Conservation (phyloP, 1,140 invertebrate species). For the Hypsibius dujardini region DNA sequence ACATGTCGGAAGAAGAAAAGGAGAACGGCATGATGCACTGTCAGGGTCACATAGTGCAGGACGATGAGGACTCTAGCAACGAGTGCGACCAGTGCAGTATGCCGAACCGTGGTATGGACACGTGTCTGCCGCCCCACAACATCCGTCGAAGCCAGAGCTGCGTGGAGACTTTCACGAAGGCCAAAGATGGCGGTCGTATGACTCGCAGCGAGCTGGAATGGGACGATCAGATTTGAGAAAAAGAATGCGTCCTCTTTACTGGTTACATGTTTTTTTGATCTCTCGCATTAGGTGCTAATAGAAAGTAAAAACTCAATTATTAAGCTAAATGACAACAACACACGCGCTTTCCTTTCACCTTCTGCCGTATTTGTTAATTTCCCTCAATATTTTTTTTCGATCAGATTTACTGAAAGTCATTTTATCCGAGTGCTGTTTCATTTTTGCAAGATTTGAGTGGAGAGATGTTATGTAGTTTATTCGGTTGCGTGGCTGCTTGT, state of each 20-base stretch:
- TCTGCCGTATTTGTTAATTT: no score
- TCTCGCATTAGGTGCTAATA: no score
- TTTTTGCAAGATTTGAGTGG: no score
- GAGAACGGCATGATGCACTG: slow-evolving; percentile 27
- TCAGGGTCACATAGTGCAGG: slow-evolving; percentile 26
- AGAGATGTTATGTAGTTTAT: no score
- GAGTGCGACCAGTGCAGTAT: slow-evolving; percentile 32
- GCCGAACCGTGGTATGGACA: slow-evolving; percentile 34
- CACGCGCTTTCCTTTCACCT: no score
- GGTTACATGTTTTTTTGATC: no score
- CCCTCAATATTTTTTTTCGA: no score
- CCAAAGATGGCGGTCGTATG: slow-evolving; percentile 28
- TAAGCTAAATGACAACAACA: no score
- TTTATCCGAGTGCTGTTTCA: no score
- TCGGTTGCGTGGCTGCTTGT: no score
- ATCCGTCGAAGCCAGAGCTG: slow-evolving; percentile 16
- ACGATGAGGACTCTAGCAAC: slow-evolving; percentile 31
- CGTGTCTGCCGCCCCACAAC: background rate
- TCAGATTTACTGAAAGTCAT: no score
- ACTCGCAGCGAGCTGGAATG: slow-evolving; percentile 40
- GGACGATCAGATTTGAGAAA: slow-evolving; percentile 36
- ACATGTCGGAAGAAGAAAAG: slow-evolving; percentile 40
- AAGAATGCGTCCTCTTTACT: background rate
- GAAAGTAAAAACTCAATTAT: no score
- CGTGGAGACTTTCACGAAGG: slow-evolving; percentile 24